A percentile compares a stretch with the other conserved stretches of the same genome.
Conservation (phyloP, 1,140 invertebrate species). For the Hycleus phaleratus region DNA sequence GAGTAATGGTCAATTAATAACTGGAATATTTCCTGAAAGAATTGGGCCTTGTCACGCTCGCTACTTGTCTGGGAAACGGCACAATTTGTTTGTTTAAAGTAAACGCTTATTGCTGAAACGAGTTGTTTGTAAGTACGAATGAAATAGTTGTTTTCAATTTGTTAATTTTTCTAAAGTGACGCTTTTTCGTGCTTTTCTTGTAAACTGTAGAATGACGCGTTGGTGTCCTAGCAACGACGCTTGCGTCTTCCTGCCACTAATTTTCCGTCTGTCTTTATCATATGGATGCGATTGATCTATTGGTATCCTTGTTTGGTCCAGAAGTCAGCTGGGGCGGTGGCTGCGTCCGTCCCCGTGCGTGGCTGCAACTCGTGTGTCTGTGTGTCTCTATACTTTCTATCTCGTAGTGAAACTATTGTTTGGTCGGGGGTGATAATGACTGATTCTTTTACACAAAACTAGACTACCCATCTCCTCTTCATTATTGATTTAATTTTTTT, state of each 20-base stretch:
- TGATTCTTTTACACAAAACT: background rate
- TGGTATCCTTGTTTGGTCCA: slow-evolving; percentile 8
- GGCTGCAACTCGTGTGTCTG: slow-evolving; percentile 11
- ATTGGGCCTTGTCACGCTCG: too few species aligned
- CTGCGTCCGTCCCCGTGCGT: slow-evolving; percentile 20
- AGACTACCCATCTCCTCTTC: background rate
- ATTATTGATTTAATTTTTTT: background rate
- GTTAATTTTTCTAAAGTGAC: too few species aligned
- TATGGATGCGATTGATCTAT: slow-evolving; percentile 1
- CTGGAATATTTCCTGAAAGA: too few species aligned
- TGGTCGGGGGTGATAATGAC: slow-evolving; percentile 5
- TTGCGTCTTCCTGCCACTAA: slow-evolving; percentile 14
- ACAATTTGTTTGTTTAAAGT: too few species aligned
- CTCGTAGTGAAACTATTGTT: slow-evolving; percentile 4
- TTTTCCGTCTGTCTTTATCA: slow-evolving; percentile 10
- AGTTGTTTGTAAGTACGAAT: too few species aligned
- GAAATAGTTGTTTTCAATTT: too few species aligned
- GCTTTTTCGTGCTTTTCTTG: too few species aligned
- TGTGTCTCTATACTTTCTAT: slow-evolving; percentile 1
- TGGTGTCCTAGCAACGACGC: slow-evolving; percentile 29
- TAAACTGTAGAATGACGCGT: background rate
- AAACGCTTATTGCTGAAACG: too few species aligned
- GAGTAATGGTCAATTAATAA: too few species aligned
- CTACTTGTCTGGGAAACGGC: too few species aligned
- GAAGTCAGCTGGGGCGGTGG: slow-evolving; percentile 28